Conservation (phyloP, 1,140 invertebrate species). For the Drosophila athabasca region DNA sequence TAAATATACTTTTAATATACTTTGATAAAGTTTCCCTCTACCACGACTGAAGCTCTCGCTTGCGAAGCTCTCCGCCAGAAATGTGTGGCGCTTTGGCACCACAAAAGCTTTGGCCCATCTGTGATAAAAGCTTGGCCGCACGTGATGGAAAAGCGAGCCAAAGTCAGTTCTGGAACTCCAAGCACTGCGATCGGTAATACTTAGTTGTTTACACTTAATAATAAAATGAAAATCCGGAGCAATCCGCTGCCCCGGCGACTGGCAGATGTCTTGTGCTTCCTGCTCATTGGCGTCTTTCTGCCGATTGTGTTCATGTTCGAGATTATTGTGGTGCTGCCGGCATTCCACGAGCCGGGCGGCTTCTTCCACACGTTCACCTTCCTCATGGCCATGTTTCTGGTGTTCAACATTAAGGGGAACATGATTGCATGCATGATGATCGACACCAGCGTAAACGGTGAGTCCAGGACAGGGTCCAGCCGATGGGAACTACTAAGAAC, state of each 20-base stretch:
- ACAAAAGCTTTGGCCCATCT: slow-evolving; percentile 37
- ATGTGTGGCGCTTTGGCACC: not conserved
- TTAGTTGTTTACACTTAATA: slow-evolving; percentile 32
- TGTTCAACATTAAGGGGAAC: slow-evolving; percentile 86
- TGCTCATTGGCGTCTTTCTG: slow-evolving; percentile 68
- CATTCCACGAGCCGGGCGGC: slow-evolving; percentile 84
- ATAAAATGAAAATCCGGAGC: slow-evolving; percentile 52
- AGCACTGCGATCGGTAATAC: slow-evolving; percentile 8
- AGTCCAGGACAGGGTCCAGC: slow-evolving; percentile 6
- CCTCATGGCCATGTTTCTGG: slow-evolving; percentile 85
- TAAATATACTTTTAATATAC: too few relatives aligned
- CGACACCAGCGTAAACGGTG: slow-evolving; percentile 69
- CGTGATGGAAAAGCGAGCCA: slow-evolving; percentile 47
- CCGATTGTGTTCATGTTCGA: slow-evolving; percentile 84
- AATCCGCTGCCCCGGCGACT: slow-evolving; percentile 71
- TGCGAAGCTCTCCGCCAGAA: slow-evolving; percentile 10
- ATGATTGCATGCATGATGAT: slow-evolving; percentile 74
- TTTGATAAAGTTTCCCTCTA: too few relatives aligned
- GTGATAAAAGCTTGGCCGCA: slow-evolving; percentile 44
- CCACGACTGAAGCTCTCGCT: too few relatives aligned
- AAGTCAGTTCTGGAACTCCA: slow-evolving; percentile 1
- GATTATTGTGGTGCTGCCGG: slow-evolving; percentile 88
- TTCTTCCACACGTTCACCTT: slow-evolving; percentile 83
- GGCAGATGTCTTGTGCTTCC: slow-evolving; percentile 62
- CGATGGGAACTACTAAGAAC: too few relatives aligned